Percentiles rank a stretch among this genome's conserved stretches.
These are phyloP conservation scores for Aurelia coerulea DNA, from an alignment of 30 jellyfish, hydroid and myxozoan genomes.

Conservation along the genomic window DNA sequence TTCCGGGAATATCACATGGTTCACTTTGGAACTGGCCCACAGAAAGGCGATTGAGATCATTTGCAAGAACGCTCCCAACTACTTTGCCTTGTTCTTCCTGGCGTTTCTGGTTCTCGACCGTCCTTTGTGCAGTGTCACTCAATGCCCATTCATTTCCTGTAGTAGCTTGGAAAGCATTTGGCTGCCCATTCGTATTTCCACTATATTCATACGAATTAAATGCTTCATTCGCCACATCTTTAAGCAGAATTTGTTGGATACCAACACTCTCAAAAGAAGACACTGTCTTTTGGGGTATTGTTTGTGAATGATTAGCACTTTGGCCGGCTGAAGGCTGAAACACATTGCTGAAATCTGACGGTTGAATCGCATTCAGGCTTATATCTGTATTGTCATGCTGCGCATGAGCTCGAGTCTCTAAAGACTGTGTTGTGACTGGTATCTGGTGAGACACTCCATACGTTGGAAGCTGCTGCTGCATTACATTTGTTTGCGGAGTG, in stretches of 20 bases:
- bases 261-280: conserved; percentile 9
- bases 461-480: not conserved
- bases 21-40: conserved; percentile 42
- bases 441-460: not conserved
- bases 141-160: not conserved
- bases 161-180: not conserved
- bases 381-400: not conserved
- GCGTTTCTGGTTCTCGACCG: not conserved
- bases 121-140: not conserved
- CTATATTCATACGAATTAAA: not conserved
- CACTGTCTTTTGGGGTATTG: not conserved
- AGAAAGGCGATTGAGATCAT: conserved; percentile 66
- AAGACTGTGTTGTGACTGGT: not conserved
- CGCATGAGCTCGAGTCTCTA: not conserved
- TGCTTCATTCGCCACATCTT: not conserved
- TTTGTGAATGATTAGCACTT: not conserved
- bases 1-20: conserved; percentile 50
- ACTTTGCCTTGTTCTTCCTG: conserved; percentile 6
- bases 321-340: not conserved
- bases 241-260: not conserved
- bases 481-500: not conserved
- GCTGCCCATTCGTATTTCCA: not conserved
- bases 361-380: not conserved
- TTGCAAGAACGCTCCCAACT: conserved; percentile 46
- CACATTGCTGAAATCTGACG: not conserved